Evolutionary conservation across 2,113 vertebrate genomes (phyloP), one percentile per base, ranked within the genome.

Genomic region (Nematolebias whitei): DNA sequence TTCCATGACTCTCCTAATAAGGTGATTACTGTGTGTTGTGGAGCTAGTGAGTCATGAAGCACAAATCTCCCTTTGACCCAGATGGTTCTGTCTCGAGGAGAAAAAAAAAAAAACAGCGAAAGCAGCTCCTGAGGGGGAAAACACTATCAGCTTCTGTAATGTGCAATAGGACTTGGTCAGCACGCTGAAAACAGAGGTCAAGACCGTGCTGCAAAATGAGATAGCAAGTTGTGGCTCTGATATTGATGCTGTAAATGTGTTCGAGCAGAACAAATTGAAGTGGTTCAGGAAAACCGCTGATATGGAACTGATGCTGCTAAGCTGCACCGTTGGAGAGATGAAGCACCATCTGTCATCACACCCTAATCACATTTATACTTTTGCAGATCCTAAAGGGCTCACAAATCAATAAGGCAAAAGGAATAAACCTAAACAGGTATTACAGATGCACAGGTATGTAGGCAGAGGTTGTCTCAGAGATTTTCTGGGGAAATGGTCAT

Each of bases 1-100:
- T 63, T 81, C 65, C 26, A 52, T 60, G 57, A 67, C 29, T 76
- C 44, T 74, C 69, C 74, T 71, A 83, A 82, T 76, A 53, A 81
- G 70, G 49, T 11, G 24, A 73, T 74, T 29, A 54, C 71, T 76
- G 59, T 65, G 53, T 82, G 76, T 74, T 71, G 29, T 69, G 70
- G 63, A 81, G 56, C 48, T 14, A 83, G 38, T 74, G 68, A 63
- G 67, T 55, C 73, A 58, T 79, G 72, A 82, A 57, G 61, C 51
- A 44, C 38, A 29, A 53, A 62, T 63, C 44, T 71, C 45, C 35
- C 53, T 63, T 60, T 82, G 66, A 74, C 74, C 68, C 71, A 54
- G 60, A 67, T 43, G 64, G 44, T 49, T n/a, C 9, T 55, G 45
- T 61, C 26, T 29, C 1, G 22, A 22, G 45, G 71, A 10, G 10